Evolutionary conservation across 1,140 invertebrate species (phyloP).

Genomic region (Megathymus violae): DNA sequence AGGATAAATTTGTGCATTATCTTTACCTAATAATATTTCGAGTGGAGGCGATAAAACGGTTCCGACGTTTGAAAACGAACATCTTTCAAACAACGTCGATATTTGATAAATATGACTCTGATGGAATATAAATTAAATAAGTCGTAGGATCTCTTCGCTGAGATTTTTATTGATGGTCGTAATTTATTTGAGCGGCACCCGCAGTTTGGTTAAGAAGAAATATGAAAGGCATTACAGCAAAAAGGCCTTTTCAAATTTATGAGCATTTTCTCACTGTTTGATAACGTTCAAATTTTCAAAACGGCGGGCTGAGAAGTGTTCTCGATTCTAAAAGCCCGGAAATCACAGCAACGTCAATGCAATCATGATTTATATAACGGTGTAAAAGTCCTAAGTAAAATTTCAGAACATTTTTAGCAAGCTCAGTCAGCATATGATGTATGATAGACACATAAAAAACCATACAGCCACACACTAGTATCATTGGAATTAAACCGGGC

Average conservation of each 20-base stretch:
- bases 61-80: slow-evolving; percentile 41
- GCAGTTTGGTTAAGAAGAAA: slow-evolving; percentile 76
- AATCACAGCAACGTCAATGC: slow-evolving; percentile 53
- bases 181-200: slow-evolving; percentile 78
- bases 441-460: no score
- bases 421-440: no score
- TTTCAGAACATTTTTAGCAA: no score
- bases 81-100: slow-evolving; percentile 48
- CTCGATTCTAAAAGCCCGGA: slow-evolving; percentile 66
- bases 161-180: slow-evolving; percentile 78
- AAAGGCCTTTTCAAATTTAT: slow-evolving; percentile 78
- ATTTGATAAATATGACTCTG: slow-evolving; percentile 66
- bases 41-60: slow-evolving; percentile 40
- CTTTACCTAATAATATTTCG: slow-evolving; percentile 18
- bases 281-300: slow-evolving; percentile 72
- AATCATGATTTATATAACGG: no score
- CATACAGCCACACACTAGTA: no score
- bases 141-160: slow-evolving; percentile 68
- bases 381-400: no score
- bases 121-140: slow-evolving; percentile 80
- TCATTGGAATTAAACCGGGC: no score
- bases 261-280: slow-evolving; percentile 70
- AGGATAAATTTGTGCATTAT: slow-evolving; percentile 5
- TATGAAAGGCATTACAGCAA: slow-evolving; percentile 80
- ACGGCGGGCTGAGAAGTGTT: slow-evolving; percentile 56